Conservation (phyloP, 2,888 invertebrate genomes). For the Hydrotaea cyrtoneurina region DNA sequence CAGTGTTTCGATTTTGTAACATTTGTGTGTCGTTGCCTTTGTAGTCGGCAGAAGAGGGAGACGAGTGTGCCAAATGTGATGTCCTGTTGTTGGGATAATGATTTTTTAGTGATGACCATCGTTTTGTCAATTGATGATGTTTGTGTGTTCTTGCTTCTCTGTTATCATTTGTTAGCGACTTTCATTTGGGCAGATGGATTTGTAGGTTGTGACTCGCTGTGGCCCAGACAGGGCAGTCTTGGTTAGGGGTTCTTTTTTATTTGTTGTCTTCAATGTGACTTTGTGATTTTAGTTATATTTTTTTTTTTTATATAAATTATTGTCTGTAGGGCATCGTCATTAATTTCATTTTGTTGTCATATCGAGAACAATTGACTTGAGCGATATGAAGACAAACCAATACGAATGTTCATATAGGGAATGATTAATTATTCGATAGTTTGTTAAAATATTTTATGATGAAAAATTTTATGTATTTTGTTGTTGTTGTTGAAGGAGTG, state of each 20-base stretch:
- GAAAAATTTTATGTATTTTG: slow-evolving; percentile 44
- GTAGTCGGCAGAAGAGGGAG: not conserved
- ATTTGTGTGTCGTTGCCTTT: slow-evolving; percentile 22
- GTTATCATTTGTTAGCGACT: slow-evolving; percentile 37
- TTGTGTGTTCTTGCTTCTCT: slow-evolving; percentile 69
- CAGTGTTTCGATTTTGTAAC: slow-evolving; percentile 46
- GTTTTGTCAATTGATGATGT: slow-evolving; percentile 77
- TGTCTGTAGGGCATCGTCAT: slow-evolving; percentile 68
- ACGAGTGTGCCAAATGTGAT: slow-evolving; percentile 65
- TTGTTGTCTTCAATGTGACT: slow-evolving; percentile 42
- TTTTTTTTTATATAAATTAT: slow-evolving; percentile 46
- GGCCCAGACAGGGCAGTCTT: not conserved
- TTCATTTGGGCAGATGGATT: slow-evolving; percentile 52
- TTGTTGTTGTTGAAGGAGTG: slow-evolving; percentile 6
- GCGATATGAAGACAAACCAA: slow-evolving; percentile 6
- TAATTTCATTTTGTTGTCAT: slow-evolving; percentile 74
- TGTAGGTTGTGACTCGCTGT: not conserved
- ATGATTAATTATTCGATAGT: slow-evolving; percentile 50
- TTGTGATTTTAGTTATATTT: slow-evolving; percentile 51
- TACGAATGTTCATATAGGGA: not conserved
- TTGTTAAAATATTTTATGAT: slow-evolving; percentile 62
- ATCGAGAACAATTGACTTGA: slow-evolving; percentile 69
- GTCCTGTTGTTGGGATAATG: slow-evolving; percentile 77
- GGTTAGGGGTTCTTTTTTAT: not conserved
- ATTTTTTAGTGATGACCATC: slow-evolving; percentile 75